Conservation (phyloP, 2,113 vertebrate species). For the Syrmaticus mikado region DNA sequence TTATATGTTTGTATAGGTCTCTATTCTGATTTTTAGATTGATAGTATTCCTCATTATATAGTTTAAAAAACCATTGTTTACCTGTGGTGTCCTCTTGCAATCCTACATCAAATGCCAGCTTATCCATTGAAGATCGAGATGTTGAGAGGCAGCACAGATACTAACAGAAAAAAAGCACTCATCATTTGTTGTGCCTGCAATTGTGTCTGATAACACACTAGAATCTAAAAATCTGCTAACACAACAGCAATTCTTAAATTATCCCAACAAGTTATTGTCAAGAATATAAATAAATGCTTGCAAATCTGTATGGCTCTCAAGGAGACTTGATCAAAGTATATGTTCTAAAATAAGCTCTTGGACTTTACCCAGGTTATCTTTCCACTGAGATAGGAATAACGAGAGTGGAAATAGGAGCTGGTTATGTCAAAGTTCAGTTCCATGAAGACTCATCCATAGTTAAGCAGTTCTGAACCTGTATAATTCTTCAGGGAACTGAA, state of each 20-base stretch:
- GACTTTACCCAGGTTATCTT: neutral
- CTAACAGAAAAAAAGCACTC: conserved; percentile 68
- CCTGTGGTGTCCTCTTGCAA: conserved; percentile 95
- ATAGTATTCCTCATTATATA: neutral
- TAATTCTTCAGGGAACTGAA: neutral
- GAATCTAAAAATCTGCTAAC: neutral
- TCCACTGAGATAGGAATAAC: neutral
- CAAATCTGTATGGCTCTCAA: neutral
- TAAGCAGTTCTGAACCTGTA: neutral
- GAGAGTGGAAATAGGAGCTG: neutral
- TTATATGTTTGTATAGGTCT: neutral
- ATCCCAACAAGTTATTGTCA: neutral
- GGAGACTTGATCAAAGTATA: neutral
- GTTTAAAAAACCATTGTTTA: conserved; percentile 36
- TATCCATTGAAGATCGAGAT: conserved; percentile 95
- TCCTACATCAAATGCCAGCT: conserved; percentile 95
- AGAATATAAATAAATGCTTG: neutral
- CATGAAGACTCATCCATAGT: neutral
- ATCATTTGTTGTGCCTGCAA: neutral
- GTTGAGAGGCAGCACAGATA: conserved; percentile 95
- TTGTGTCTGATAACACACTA: neutral
- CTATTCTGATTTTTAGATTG: neutral
- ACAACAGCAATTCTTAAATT: neutral
- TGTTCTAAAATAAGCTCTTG: neutral
- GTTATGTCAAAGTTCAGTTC: neutral